A percentile compares a stretch with the other conserved stretches of the same genome.
Evolutionary conservation across 1,140 invertebrate species (phyloP).

Genomic region (Drosophila santomea): DNA sequence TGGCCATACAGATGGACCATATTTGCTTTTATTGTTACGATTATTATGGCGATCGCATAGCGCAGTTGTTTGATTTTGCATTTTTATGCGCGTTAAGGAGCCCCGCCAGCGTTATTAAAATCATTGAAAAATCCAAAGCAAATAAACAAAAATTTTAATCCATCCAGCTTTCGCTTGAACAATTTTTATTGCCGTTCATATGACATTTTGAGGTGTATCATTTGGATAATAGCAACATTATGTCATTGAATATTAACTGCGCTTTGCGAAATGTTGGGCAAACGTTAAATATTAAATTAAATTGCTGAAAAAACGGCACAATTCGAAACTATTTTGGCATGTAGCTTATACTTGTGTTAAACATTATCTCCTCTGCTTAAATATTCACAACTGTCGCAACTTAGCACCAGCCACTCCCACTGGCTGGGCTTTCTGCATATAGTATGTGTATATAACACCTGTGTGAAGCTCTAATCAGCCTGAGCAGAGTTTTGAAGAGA

Average conservation of each 20-base stretch:
- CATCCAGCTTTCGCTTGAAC: slow-evolving; percentile 54
- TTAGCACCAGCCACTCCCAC: slow-evolving; percentile 47
- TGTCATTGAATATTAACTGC: neutral
- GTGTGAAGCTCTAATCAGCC: slow-evolving; percentile 69
- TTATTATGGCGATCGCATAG: slow-evolving; percentile 76
- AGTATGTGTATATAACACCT: slow-evolving; percentile 45
- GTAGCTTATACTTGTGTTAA: neutral
- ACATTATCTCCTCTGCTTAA: slow-evolving; percentile 15
- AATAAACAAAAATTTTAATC: slow-evolving; percentile 22
- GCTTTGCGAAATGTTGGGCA: neutral
- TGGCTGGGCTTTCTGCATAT: slow-evolving; percentile 15
- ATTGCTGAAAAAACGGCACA: neutral
- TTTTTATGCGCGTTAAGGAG: slow-evolving; percentile 66
- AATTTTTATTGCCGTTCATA: slow-evolving; percentile 50
- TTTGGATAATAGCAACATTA: neutral
- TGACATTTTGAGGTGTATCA: slow-evolving; percentile 3
- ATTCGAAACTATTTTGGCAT: neutral
- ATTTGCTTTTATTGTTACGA: slow-evolving; percentile 69
- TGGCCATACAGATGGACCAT: slow-evolving; percentile 31
- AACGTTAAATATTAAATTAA: neutral
- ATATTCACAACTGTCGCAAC: slow-evolving; percentile 25
- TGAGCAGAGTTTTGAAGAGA: slow-evolving; percentile 38
- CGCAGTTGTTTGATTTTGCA: slow-evolving; percentile 76
- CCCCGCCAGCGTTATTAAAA: slow-evolving; percentile 28
- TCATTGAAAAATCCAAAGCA: slow-evolving; percentile 13